phyloP scores from a whole-genome alignment of 2,797 vertebrate genomes.

The Amblyraja radiata region DNA sequence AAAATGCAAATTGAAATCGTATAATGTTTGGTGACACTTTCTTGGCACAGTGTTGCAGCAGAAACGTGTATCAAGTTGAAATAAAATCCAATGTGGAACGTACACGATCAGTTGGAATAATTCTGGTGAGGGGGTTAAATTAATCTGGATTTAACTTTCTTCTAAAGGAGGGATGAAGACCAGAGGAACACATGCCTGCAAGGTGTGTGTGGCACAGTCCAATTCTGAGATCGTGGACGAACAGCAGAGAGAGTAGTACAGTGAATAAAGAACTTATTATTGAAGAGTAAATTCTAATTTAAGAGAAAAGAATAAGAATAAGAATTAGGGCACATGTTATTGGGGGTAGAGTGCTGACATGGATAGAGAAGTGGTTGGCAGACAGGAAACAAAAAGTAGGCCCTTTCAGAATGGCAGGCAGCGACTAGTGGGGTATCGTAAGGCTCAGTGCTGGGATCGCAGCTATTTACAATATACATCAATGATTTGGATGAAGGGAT shows the following conservation, averaged over 20 bases:
- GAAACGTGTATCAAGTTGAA: slow-evolving; percentile 8
- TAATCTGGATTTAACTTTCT: neutral
- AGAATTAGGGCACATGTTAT: too few species aligned
- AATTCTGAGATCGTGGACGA: neutral
- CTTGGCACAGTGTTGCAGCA: neutral
- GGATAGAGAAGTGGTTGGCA: too few species aligned
- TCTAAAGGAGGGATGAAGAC: neutral
- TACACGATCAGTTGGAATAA: neutral
- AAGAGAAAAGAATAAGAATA: neutral
- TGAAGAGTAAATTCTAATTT: too few species aligned
- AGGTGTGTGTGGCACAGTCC: neutral
- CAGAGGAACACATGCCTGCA: neutral
- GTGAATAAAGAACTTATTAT: neutral
- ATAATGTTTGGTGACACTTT: slow-evolving; percentile 8
- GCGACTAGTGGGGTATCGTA: too few species aligned
- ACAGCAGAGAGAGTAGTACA: neutral
- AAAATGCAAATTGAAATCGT: neutral
- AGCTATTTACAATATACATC: too few species aligned
- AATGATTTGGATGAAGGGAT: too few species aligned
- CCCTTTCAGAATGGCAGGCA: too few species aligned
- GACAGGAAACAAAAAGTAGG: too few species aligned
- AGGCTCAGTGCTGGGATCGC: too few species aligned
- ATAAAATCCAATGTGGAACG: slow-evolving; percentile 2
- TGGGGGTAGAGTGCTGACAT: too few species aligned
- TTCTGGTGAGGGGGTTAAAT: neutral